These are phyloP conservation scores for Oncorhynchus masou DNA, from an alignment of 2,113 vertebrate genomes.

Conservation along the genomic window DNA sequence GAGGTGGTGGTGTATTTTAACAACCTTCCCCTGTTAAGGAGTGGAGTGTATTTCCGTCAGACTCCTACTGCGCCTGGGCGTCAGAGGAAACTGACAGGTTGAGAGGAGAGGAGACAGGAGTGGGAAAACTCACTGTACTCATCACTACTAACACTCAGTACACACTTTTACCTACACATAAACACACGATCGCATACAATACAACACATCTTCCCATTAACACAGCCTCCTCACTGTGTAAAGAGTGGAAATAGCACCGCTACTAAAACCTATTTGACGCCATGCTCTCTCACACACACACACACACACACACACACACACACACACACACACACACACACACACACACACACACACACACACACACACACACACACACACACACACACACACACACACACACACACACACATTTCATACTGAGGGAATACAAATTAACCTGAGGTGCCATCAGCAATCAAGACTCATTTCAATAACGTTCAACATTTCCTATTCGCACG, in stretches of 20 bases:
- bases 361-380: constrained; percentile 12
- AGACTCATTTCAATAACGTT: constrained; percentile 80
- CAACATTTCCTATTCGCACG: constrained; percentile 74
- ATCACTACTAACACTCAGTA: constrained; percentile 33
- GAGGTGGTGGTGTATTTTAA: constrained; percentile 63
- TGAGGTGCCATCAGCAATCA: constrained; percentile 78
- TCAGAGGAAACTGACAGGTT: constrained; percentile 44
- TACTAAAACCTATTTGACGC: not conserved
- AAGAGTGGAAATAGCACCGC: constrained; percentile 23
- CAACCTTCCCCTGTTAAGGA: constrained; percentile 39
- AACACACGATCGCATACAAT: not conserved
- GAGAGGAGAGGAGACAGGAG: constrained; percentile 8
- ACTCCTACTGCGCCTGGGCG: constrained; percentile 36
- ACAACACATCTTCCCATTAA: not conserved
- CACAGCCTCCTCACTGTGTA: constrained; percentile 10
- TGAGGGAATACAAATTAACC: constrained; percentile 77
- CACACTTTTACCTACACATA: not conserved
- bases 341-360: constrained; percentile 29
- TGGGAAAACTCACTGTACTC: constrained; percentile 24
- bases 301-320: constrained; percentile 23
- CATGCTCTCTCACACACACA: not conserved
- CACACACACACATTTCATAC: constrained; percentile 58
- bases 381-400: constrained; percentile 54
- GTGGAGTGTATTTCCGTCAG: constrained; percentile 40
- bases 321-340: not conserved